Evolutionary conservation across 1,140 invertebrate genomes (phyloP).

Genomic region (Lordiphosa stackelbergi): DNA sequence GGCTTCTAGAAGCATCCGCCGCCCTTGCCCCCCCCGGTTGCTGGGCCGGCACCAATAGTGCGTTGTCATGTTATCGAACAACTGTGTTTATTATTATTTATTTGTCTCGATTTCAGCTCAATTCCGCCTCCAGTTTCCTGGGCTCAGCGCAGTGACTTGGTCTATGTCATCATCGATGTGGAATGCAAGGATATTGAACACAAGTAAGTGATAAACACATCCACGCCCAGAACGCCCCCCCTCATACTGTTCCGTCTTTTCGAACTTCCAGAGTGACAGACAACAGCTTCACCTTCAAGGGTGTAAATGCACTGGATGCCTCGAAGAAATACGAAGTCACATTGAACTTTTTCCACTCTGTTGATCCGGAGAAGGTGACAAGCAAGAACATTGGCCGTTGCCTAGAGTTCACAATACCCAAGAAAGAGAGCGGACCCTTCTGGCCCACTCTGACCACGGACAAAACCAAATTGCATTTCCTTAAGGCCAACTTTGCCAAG

Average conservation of each 20-base stretch:
- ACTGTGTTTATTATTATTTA: constrained; percentile 28
- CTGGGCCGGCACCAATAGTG: neutral
- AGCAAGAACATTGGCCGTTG: constrained; percentile 84
- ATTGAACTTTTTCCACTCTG: constrained; percentile 88
- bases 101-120: constrained; percentile 65
- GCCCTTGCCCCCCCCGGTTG: constrained; percentile 22
- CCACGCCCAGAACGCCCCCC: neutral
- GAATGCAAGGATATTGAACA: constrained; percentile 92
- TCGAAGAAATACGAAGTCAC: constrained; percentile 90
- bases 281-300: constrained; percentile 90
- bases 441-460: constrained; percentile 94
- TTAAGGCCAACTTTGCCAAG: constrained; percentile 97
- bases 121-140: constrained; percentile 91
- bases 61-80: constrained; percentile 22
- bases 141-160: constrained; percentile 89
- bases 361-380: constrained; percentile 87
- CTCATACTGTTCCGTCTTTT: constrained; percentile 1
- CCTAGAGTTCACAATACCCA: constrained; percentile 86
- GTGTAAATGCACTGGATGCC: constrained; percentile 87
- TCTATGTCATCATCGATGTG: constrained; percentile 92
- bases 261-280: constrained; percentile 82
- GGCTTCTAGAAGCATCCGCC: constrained; percentile 14
- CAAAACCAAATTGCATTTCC: constrained; percentile 94
- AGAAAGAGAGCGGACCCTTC: constrained; percentile 81
- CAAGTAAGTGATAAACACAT: constrained; percentile 78